Base-by-base conservation (phyloP, 2,888 invertebrate species). In the Gandaritis pyraliata region DNA sequence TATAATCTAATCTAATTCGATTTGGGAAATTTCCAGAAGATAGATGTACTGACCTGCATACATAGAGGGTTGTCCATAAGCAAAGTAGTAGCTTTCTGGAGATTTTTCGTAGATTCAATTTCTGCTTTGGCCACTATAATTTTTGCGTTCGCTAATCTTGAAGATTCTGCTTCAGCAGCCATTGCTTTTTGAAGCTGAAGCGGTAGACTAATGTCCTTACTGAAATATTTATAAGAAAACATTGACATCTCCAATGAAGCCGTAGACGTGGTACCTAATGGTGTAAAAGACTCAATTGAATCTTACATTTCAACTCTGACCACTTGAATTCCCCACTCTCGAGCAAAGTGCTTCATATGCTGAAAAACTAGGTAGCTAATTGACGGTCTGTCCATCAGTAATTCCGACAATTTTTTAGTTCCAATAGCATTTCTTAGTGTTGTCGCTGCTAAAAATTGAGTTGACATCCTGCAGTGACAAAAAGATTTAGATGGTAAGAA, bases 301-400 rank as follows among this genome's bases (percentile, higher is more conserved):
- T 87, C 94, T 94, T 90, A 97, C 97, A 98, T 96, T 93, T 98
- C 98, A 11, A 98, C 97, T 65, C 97, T 92, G 80, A 97, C 96
- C 8, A 97, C 95, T 88, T 96, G 95, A 55, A 97, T 95, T 39
- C 97, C 97, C 97, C 97, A 97, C 1, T 96, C 95, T 77, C 95
- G 95, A 0, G 97, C 96, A 12, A 96, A 95, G 49, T 95, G 94
- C 73, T 96, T 96, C 74, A 97, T 88, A 2, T 94, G 94, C 16
- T 93, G 78, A 83, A 96, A 96, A 95, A 98, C 97, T 15, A 95
- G 94, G 71, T 94, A 94, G 30, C 97, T 96, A 66, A 98, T 96
- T 8, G 95, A 94, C 75, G 97, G 96, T 61, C 98, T 92, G 76
- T 98, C 97, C 0, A 95, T 94, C 12, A 98, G 93, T 52, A 98